Percentiles rank a stretch among this genome's conserved stretches.
Conservation (phyloP, 2,113 vertebrate species). For the Rhabdomys dilectus region DNA sequence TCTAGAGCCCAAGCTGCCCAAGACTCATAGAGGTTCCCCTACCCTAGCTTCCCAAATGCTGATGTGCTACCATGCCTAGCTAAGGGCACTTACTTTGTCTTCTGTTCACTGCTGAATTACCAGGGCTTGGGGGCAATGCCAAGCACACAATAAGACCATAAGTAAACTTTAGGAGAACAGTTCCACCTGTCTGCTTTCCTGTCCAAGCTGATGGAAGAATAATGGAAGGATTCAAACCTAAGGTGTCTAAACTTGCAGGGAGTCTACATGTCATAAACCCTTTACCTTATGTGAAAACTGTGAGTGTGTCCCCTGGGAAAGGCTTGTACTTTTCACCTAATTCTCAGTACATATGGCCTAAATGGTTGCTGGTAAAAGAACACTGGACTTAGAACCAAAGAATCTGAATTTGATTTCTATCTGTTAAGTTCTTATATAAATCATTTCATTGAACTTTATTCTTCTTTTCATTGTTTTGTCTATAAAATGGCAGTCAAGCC, state of each 20-base stretch:
- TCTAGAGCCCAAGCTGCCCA: not conserved
- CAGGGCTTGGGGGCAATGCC: not conserved
- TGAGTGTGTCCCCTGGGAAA: constrained; percentile 31
- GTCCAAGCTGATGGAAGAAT: not conserved
- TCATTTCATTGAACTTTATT: not conserved
- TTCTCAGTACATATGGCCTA: constrained; percentile 10
- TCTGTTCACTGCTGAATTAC: not conserved
- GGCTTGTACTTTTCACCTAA: not conserved
- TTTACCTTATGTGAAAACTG: not conserved
- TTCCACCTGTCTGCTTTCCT: constrained; percentile 9
- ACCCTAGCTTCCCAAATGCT: not conserved
- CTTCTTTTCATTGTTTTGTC: not conserved
- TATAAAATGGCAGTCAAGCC: not conserved
- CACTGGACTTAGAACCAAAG: constrained; percentile 41
- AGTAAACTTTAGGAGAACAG: not conserved
- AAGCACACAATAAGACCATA: not conserved
- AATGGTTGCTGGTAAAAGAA: constrained; percentile 36
- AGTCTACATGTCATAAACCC: not conserved
- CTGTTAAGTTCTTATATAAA: not conserved
- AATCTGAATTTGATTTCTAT: constrained; percentile 34
- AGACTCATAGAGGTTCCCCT: not conserved
- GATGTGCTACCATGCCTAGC: not conserved
- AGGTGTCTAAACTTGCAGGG: not conserved
- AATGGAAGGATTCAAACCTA: not conserved
- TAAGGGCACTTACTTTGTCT: not conserved